These are phyloP conservation scores for Paelopatides confundens DNA, from an alignment of 53 echinoderm and acorn worm genomes.

Conservation along the genomic window DNA sequence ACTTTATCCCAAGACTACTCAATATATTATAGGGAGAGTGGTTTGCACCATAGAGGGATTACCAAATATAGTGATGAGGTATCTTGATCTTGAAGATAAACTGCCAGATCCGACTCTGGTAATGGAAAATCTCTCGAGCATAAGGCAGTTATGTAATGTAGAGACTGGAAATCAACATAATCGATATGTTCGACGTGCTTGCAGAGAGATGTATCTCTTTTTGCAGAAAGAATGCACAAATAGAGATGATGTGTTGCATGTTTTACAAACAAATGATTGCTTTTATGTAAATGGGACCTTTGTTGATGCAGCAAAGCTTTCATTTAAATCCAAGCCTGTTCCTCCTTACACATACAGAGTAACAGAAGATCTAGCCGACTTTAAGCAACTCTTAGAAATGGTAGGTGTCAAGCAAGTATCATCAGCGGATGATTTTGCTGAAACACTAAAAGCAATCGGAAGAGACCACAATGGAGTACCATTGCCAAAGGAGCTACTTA, in stretches of 20 bases:
- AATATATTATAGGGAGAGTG: constrained; percentile 34
- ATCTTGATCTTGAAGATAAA: constrained; percentile 40
- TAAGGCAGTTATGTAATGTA: background rate
- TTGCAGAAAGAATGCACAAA: background rate
- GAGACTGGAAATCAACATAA: background rate
- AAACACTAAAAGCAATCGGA: background rate
- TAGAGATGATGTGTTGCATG: background rate
- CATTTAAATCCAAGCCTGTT: background rate
- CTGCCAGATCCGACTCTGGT: constrained; percentile 29
- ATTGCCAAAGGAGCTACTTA: background rate
- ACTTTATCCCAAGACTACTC: background rate
- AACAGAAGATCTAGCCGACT: background rate
- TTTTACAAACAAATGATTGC: background rate
- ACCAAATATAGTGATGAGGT: background rate
- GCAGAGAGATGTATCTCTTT: constrained; percentile 28
- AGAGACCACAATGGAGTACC: background rate
- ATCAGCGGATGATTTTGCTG: background rate
- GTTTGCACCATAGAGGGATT: constrained; percentile 10
- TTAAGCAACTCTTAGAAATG: background rate
- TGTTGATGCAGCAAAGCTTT: constrained; percentile 1
- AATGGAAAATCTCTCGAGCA: constrained; percentile 34
- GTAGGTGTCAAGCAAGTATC: background rate
- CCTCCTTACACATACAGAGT: constrained; percentile 49
- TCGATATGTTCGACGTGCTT: background rate
- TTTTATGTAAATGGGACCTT: constrained; percentile 42